Base-by-base conservation (phyloP, 2,797 vertebrate genomes). In the Chelonia mydas region DNA sequence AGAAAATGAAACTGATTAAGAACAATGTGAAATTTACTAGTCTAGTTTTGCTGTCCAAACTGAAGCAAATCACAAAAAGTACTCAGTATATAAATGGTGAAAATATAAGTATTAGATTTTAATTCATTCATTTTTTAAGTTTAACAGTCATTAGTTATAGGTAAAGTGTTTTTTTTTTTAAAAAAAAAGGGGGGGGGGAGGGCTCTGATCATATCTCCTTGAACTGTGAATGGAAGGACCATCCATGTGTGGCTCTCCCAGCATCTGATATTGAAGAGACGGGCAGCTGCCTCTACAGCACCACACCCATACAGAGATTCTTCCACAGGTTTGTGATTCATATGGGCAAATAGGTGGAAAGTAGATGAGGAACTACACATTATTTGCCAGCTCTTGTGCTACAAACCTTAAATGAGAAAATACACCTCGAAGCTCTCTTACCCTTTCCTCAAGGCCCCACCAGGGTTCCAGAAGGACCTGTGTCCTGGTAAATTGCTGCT, bases 381-480 rank as follows among this genome's bases (percentile, higher is more conserved):
- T 15, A 61, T 61, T 88, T 91, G 90, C 85, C 87, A 79, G 65
- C 91, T 89, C 92, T 93, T 91, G 92, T 95, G 93, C 93, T 68
- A 90, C 90, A 88, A 95, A 95, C 92, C 88, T 77, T 94, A 96
- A 96, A 96, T 92, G 91, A 97, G 96, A 95, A 95, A 96, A 95
- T 90, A 97, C 84, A 96, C 95, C 61, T 83, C 83, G 0, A 0
- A 83, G 89, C 86, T 92, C 95, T 92, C 95, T 90, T 90, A 91
- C 95, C 59, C 88, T 92, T 76, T 91, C 31, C 91, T 47, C 78
- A 85, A 93, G 59, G 6, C 31, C 59, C 57, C 59, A 61, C 15
- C 31, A 33, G 59, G 31, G 31, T 61, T 61, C 31, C 76, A 93
- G 84, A 72, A 95, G 77, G 80, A 94, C 88, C 89, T 41, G 28